phyloP scores from a whole-genome alignment of 2,888 invertebrate genomes.

The Drosophila affinis region DNA sequence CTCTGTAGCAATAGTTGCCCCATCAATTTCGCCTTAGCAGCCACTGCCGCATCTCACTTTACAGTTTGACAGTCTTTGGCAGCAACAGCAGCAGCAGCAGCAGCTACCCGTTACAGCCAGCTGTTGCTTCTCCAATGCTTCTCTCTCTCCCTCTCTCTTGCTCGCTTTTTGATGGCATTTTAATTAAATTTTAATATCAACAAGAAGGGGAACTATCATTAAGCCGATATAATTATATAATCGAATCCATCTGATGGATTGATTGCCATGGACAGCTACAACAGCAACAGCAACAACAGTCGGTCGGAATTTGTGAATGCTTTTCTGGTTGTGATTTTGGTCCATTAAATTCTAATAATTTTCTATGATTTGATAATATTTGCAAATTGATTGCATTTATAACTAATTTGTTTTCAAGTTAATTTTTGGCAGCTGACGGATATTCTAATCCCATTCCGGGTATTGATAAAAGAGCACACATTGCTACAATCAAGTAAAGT shows the following conservation, averaged over 20 bases:
- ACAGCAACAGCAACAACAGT: neutral
- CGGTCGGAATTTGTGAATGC: neutral
- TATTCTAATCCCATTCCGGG: neutral
- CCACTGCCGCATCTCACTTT: conserved; percentile 24
- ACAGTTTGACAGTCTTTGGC: neutral
- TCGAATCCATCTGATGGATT: conserved; percentile 3
- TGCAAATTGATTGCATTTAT: neutral
- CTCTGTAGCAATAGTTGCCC: neutral
- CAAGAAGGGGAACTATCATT: conserved; percentile 6
- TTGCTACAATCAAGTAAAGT: too few species aligned
- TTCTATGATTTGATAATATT: neutral
- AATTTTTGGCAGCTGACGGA: neutral
- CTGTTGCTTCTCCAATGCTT: conserved; percentile 35
- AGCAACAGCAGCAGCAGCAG: neutral
- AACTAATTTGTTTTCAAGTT: neutral
- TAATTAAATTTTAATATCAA: conserved; percentile 61
- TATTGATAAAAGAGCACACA: too few species aligned
- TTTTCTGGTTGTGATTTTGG: neutral
- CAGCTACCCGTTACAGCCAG: conserved; percentile 12
- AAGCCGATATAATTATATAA: conserved; percentile 1
- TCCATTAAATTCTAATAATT: neutral
- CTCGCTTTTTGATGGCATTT: conserved; percentile 46
- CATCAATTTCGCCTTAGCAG: conserved; percentile 48
- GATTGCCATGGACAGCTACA: neutral
- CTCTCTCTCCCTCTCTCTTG: neutral